A percentile compares a stretch with the other conserved stretches of the same genome.
These are phyloP conservation scores for Drosophila busckii DNA, from an alignment of 1,140 invertebrate species.

Conservation along the genomic window DNA sequence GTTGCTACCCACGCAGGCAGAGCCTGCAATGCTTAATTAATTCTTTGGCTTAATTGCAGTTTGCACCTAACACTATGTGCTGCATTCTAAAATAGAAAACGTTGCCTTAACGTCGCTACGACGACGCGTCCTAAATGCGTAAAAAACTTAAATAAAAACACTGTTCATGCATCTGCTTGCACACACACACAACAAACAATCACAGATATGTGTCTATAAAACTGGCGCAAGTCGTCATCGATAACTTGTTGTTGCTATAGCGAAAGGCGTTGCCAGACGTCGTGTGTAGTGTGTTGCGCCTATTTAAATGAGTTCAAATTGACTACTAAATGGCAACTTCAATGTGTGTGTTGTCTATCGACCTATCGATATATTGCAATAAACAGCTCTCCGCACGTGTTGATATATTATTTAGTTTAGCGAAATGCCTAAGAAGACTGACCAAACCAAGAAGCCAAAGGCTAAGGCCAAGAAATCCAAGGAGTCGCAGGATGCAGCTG, in stretches of 20 bases:
- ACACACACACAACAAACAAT: conserved; percentile 22
- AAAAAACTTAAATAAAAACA: conserved; percentile 62
- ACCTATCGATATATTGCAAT: neutral
- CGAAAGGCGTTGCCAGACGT: neutral
- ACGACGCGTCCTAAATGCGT: conserved; percentile 20
- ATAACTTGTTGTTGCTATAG: conserved; percentile 37
- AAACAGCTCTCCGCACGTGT: conserved; percentile 40
- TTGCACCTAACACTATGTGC: conserved; percentile 5
- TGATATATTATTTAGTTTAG: conserved; percentile 16
- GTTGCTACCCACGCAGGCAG: conserved; percentile 53
- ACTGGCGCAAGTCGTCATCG: conserved; percentile 53
- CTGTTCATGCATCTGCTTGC: conserved; percentile 41
- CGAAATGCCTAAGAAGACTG: conserved; percentile 66
- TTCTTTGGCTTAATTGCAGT: conserved; percentile 28
- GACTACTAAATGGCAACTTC: neutral
- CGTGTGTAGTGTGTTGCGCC: neutral
- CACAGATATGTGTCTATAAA: conserved; percentile 13
- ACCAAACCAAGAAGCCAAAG: conserved; percentile 66
- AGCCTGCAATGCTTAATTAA: conserved; percentile 2
- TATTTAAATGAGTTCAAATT: too few species aligned
- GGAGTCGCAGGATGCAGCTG: neutral
- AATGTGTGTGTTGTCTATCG: neutral
- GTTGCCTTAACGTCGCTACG: neutral
- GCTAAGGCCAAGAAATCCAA: conserved; percentile 8
- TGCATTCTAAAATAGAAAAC: conserved; percentile 24